Percentiles rank a stretch among this genome's conserved stretches.
Evolutionary conservation across 2,888 invertebrate genomes (phyloP).

Genomic region (Protodeltote pygarga): DNA sequence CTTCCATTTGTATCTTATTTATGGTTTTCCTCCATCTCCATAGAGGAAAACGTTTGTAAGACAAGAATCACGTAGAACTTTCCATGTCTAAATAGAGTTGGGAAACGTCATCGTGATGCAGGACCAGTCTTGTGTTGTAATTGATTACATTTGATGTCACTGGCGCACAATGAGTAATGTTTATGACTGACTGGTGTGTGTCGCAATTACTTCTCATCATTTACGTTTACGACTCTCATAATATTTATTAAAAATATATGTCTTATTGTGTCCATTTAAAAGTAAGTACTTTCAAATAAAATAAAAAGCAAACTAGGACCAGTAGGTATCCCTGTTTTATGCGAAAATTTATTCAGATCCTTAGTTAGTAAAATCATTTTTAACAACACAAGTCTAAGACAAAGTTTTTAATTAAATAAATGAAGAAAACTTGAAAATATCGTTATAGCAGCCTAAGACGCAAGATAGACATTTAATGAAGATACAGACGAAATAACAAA

Average conservation of each 20-base stretch:
- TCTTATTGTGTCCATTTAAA: background rate
- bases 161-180: constrained; percentile 36
- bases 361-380: too few species aligned
- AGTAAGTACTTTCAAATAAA: background rate
- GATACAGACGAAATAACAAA: constrained; percentile 21
- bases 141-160: constrained; percentile 42
- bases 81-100: constrained; percentile 36
- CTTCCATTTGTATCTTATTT: constrained; percentile 29
- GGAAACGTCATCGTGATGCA: constrained; percentile 35
- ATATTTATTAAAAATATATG: background rate
- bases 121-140: constrained; percentile 39
- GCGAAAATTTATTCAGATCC: too few species aligned
- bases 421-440: too few species aligned
- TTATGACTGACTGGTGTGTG: constrained; percentile 12
- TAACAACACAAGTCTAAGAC: too few species aligned
- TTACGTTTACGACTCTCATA: constrained; percentile 8
- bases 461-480: constrained; percentile 8
- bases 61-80: constrained; percentile 36
- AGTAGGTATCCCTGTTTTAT: too few species aligned
- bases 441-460: background rate
- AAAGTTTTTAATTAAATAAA: too few species aligned
- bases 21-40: constrained; percentile 26
- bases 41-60: constrained; percentile 23
- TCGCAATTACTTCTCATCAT: constrained; percentile 21
- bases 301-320: too few species aligned